phyloP scores from a whole-genome alignment of 2,888 invertebrate species.

The Apamea sordens region DNA sequence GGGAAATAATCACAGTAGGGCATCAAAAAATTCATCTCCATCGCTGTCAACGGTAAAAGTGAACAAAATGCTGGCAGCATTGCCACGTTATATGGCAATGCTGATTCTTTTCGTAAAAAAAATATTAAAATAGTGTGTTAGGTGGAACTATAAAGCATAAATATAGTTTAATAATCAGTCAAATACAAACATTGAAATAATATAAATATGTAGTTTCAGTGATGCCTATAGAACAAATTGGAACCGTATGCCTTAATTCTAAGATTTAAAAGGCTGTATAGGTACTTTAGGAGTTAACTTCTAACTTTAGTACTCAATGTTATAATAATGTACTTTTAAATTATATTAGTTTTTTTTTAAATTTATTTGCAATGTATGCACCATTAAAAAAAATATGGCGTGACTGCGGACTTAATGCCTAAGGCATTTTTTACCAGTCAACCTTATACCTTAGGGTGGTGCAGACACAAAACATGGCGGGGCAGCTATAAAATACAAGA shows the following conservation, averaged over 20 bases:
- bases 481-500: background rate
- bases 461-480: background rate
- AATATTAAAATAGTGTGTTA: too few relatives aligned
- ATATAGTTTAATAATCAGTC: too few relatives aligned
- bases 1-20: too few relatives aligned
- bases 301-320: background rate
- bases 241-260: background rate
- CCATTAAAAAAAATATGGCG: too few relatives aligned
- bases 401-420: background rate
- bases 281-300: conserved; percentile 8
- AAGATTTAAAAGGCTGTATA: background rate
- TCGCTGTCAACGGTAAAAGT: too few relatives aligned
- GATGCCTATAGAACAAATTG: background rate
- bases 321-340: background rate
- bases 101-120: too few relatives aligned
- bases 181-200: background rate
- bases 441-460: background rate
- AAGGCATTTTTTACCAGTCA: background rate
- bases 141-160: background rate
- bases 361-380: background rate
- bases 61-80: too few relatives aligned
- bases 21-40: too few relatives aligned
- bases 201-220: background rate
- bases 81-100: too few relatives aligned
- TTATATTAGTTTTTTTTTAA: background rate